These are phyloP conservation scores for Lordiphosa mommai DNA, from an alignment of 1,140 invertebrate genomes.

Conservation along the genomic window DNA sequence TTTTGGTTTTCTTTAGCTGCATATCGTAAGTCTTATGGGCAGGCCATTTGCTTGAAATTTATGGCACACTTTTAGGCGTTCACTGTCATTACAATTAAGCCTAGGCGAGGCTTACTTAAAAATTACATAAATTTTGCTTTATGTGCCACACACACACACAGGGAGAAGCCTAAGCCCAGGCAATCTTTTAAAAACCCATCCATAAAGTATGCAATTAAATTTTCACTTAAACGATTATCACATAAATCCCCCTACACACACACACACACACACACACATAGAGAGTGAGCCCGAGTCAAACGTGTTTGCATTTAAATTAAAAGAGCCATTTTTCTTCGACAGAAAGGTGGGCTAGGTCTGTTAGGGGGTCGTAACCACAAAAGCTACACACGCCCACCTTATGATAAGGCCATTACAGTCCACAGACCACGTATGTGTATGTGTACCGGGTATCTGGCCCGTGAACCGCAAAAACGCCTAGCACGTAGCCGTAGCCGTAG, in stretches of 20 bases:
- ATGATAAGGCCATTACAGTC: constrained; percentile 72
- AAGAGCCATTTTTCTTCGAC: constrained; percentile 79
- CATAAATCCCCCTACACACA: constrained; percentile 67
- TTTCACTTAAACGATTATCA: constrained; percentile 80
- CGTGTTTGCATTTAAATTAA: constrained; percentile 80
- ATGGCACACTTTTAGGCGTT: constrained; percentile 67
- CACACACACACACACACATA: constrained; percentile 3
- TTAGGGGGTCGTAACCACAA: constrained; percentile 10
- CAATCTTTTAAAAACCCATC: constrained; percentile 72
- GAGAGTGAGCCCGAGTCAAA: constrained; percentile 49
- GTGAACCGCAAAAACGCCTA: constrained; percentile 61
- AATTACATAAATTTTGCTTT: constrained; percentile 77
- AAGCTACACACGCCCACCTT: constrained; percentile 66
- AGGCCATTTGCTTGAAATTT: constrained; percentile 51
- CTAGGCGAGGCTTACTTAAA: constrained; percentile 62
- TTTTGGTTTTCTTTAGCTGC: constrained; percentile 1
- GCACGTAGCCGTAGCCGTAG: constrained; percentile 51
- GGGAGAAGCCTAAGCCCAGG: constrained; percentile 30
- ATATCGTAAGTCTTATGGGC: constrained; percentile 22
- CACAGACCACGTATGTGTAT: constrained; percentile 53
- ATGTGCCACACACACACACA: constrained; percentile 20
- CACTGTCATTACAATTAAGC: constrained; percentile 74
- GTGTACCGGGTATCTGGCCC: constrained; percentile 40
- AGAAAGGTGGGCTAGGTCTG: constrained; percentile 13
- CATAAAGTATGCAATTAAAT: constrained; percentile 80